phyloP scores from a whole-genome alignment of 2,888 invertebrate species.

The Lasioglossum marginatum region DNA sequence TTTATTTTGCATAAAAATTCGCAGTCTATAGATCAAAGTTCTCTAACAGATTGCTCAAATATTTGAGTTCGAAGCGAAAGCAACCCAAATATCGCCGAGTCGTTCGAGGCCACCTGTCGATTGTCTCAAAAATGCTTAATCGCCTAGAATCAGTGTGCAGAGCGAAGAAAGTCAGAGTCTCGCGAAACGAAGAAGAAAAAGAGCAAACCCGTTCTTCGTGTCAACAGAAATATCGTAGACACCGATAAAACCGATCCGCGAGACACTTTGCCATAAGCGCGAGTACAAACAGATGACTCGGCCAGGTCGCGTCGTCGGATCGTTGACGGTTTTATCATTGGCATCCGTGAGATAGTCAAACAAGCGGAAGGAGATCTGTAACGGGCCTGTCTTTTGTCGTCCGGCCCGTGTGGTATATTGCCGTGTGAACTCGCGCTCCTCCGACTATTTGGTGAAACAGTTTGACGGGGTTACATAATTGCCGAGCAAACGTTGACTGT shows the following conservation, averaged over 20 bases:
- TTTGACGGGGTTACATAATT: conserved; percentile 83
- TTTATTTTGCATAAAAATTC: not conserved
- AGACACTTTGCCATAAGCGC: not conserved
- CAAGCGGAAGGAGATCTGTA: conserved; percentile 81
- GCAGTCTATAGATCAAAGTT: not conserved
- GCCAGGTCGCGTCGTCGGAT: conserved; percentile 25
- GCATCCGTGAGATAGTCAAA: conserved; percentile 83
- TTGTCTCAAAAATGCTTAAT: not conserved
- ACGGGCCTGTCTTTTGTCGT: conserved; percentile 75
- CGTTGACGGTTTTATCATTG: conserved; percentile 64
- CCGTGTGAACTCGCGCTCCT: conserved; percentile 79
- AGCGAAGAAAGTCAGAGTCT: not conserved
- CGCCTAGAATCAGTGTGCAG: too few species aligned
- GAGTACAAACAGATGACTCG: conserved; percentile 31
- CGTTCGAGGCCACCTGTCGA: not conserved
- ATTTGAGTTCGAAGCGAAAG: not conserved
- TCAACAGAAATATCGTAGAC: too few species aligned
- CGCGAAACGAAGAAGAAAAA: not conserved
- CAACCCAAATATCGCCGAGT: not conserved
- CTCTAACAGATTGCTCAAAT: not conserved
- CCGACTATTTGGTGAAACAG: conserved; percentile 82
- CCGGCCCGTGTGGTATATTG: conserved; percentile 62
- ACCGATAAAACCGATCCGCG: conserved; percentile 13
- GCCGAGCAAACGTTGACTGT: conserved; percentile 82
- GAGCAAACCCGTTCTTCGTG: not conserved